These are phyloP conservation scores for Todiramphus chloris DNA, from an alignment of 2,113 vertebrate genomes.

Conservation along the genomic window DNA sequence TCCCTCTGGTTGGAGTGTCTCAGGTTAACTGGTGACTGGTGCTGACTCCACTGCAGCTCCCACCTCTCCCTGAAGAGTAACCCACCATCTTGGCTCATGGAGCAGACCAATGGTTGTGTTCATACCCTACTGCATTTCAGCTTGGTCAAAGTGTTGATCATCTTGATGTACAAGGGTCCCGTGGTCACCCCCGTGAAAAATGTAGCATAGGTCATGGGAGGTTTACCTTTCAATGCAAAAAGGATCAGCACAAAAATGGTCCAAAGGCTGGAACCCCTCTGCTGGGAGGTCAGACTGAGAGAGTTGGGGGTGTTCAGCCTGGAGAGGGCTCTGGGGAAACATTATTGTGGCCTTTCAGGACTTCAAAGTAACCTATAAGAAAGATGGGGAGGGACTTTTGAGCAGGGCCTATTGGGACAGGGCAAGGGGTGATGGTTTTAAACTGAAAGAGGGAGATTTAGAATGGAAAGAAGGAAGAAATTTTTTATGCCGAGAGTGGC, in stretches of 20 bases:
- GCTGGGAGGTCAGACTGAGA: no score
- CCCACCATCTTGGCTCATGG: fast-evolving
- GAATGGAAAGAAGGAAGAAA: no score
- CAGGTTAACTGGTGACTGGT: neutral
- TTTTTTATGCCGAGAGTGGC: no score
- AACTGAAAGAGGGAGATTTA: no score
- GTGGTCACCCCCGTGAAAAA: neutral
- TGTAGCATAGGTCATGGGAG: fast-evolving
- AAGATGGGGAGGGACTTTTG: no score
- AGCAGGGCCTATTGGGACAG: no score
- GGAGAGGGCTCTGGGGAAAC: no score
- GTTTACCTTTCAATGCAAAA: neutral
- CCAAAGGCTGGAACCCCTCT: no score
- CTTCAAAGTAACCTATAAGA: no score
- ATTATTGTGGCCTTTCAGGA: no score
- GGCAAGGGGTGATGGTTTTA: no score
- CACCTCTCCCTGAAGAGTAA: neutral
- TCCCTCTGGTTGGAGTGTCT: neutral
- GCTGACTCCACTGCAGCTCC: neutral
- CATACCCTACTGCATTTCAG: neutral
- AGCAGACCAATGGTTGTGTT: neutral
- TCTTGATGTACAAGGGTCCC: neutral
- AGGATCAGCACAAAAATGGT: neutral
- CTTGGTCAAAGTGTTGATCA: neutral
- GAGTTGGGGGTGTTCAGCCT: no score